These are phyloP conservation scores for Toxotes jaculatrix DNA, from an alignment of 2,113 vertebrate genomes.

Conservation along the genomic window DNA sequence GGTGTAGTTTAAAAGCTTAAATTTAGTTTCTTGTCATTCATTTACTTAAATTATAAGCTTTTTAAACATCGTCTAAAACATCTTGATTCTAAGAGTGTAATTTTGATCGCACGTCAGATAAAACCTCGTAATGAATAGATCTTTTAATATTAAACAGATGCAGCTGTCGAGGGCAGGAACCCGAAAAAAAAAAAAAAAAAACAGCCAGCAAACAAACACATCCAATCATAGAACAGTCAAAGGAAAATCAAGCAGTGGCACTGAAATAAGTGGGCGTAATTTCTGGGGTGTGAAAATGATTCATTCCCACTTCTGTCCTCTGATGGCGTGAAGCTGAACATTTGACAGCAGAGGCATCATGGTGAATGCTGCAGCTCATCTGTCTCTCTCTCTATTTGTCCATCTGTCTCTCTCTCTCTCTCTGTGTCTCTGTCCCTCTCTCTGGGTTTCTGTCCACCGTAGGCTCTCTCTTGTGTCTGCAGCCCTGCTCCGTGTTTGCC, in stretches of 20 bases:
- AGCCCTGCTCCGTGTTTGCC: slow-evolving; percentile 37
- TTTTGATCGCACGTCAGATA: not conserved
- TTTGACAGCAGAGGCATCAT: slow-evolving; percentile 33
- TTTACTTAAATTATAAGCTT: not conserved
- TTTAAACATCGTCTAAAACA: slow-evolving; percentile 14
- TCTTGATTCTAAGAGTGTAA: not conserved
- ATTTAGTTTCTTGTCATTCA: not conserved
- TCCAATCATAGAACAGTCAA: slow-evolving; percentile 6
- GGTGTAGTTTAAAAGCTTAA: not conserved
- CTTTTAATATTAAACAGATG: not conserved
- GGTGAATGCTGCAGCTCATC: slow-evolving; percentile 47
- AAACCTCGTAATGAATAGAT: not conserved
- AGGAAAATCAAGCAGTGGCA: not conserved
- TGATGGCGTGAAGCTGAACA: slow-evolving; percentile 49
- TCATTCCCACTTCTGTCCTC: slow-evolving; percentile 59
- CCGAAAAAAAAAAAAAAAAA: not conserved
- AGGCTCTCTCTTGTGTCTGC: slow-evolving; percentile 21
- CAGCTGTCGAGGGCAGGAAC: slow-evolving; percentile 19
- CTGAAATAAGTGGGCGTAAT: slow-evolving; percentile 15
- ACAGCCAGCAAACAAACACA: not conserved
- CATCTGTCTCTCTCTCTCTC: slow-evolving; percentile 36
- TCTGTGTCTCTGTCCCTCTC: slow-evolving; percentile 27
- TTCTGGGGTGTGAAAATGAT: slow-evolving; percentile 52
- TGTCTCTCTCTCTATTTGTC: slow-evolving; percentile 27
- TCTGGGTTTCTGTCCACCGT: slow-evolving; percentile 33